Evolutionary conservation across 2,797 vertebrate species (phyloP), one percentile per base, ranked within the genome.

Genomic region (Vultur gryphus): DNA sequence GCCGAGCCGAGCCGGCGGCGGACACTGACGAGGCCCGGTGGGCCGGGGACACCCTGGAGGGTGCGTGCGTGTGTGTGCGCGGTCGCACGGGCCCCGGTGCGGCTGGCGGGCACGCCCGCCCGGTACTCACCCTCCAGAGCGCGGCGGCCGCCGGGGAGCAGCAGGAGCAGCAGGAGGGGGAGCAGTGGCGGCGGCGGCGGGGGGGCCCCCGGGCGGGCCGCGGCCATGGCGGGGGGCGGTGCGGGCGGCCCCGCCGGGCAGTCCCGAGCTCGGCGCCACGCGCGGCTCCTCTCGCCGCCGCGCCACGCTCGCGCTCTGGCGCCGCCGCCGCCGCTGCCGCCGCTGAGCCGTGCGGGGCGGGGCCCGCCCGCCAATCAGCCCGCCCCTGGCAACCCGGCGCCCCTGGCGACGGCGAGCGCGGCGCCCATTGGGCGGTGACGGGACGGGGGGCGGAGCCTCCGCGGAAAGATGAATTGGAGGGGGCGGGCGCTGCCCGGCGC

Each of bases 121-220:
- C 73, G 73, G 88, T 90, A 79, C 98, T 98, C 96, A 98, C 98
- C 98, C 97, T 98, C 98, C 76, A 98, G 87, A 44, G 98, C 97
- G 64, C 82, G 89, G 93, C 96, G 96, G 80, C 97, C 94, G 39
- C 96, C 83, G 69, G 96, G 89, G 55, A 97, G 94, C 70, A 97
- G 95, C 70, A 97, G 79, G 20, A 78, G 64, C 70, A 94, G 87
- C 19, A 89, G 39, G 12, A 89, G 81, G 19, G 81, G 86, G 5
- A 92, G 73, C 49, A 84, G 41, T n/a, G 20, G 79, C 39, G 62
- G 84, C 84, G 79, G 90, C 44, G 62, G 79, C 66, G 21, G 59
- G 85, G 85, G 70, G 55, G 76, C 28, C 87, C 94, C 90, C 83
- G 94, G 95, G 59, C 93, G 95, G 92, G 97, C 97, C 87, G 95